Percentiles rank a stretch among this genome's conserved stretches.
Evolutionary conservation across 1,140 invertebrate genomes (phyloP).

Genomic region (Ips nitidus): DNA sequence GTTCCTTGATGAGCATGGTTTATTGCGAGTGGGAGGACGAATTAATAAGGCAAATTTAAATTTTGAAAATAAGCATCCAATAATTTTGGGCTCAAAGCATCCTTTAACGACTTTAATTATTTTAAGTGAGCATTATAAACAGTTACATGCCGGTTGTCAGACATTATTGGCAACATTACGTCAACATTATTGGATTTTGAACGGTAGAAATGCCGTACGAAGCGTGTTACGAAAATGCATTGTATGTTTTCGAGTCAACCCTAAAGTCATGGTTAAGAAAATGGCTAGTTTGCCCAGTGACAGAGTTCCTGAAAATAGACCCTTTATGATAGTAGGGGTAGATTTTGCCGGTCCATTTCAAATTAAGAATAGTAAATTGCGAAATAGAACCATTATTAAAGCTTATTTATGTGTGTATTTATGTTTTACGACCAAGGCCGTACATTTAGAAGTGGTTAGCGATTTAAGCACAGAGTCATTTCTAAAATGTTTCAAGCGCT

Average conservation of each 20-base stretch:
- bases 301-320: conserved; percentile 39
- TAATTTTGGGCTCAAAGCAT: conserved; percentile 12
- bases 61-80: conserved; percentile 8
- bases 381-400: conserved; percentile 6
- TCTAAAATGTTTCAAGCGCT: neutral
- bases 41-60: conserved; percentile 10
- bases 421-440: conserved; percentile 9
- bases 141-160: conserved; percentile 2
- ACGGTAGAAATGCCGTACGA: neutral
- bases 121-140: conserved; percentile 6
- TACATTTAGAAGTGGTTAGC: conserved; percentile 10
- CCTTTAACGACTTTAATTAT: conserved; percentile 14
- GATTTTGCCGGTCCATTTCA: conserved; percentile 9
- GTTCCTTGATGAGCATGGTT: conserved; percentile 2
- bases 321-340: neutral
- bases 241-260: conserved; percentile 16
- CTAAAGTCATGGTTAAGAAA: conserved; percentile 4
- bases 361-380: conserved; percentile 1
- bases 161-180: neutral
- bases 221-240: conserved; percentile 11
- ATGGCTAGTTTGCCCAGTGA: conserved; percentile 34
- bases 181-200: conserved; percentile 1
- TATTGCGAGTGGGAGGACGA: conserved; percentile 19
- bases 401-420: conserved; percentile 7
- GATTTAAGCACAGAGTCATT: conserved; percentile 13